phyloP scores from a whole-genome alignment of 2,888 invertebrate genomes.

The Brenthis hecate region DNA sequence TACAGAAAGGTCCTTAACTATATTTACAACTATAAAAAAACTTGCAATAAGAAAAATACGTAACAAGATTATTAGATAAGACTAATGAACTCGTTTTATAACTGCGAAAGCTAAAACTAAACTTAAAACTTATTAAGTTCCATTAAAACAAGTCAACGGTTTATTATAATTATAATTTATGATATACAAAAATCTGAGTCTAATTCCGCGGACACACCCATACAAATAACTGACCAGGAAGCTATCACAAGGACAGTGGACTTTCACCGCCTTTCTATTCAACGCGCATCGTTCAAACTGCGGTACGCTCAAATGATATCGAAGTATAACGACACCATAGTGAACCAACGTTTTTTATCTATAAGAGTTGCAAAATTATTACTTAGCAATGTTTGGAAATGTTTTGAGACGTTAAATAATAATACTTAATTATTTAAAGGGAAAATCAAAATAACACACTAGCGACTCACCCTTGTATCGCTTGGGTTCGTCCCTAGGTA shows the following conservation, averaged over 20 bases:
- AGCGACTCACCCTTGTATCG: no score
- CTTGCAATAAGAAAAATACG: no score
- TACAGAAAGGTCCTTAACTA: no score
- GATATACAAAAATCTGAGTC: constrained; percentile 10
- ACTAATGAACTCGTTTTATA: no score
- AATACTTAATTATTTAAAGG: not conserved
- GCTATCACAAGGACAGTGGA: constrained; percentile 43
- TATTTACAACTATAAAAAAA: no score
- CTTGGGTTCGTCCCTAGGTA: no score
- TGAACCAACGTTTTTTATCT: not conserved
- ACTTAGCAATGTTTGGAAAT: not conserved
- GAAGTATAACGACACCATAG: constrained; percentile 2
- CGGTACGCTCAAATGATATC: constrained; percentile 23
- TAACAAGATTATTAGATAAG: no score
- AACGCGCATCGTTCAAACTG: constrained; percentile 48
- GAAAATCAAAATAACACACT: no score
- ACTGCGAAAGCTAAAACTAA: not conserved
- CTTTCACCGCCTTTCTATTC: constrained; percentile 66
- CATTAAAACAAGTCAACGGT: not conserved
- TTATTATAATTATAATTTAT: constrained; percentile 13
- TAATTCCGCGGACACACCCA: constrained; percentile 19
- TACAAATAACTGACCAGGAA: constrained; percentile 36
- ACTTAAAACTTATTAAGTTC: not conserved
- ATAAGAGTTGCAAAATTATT: not conserved
- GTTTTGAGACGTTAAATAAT: not conserved